These are phyloP conservation scores for Trachythela sp. DNA, from an alignment of 64 coral and sea anemone species.

Conservation along the genomic window DNA sequence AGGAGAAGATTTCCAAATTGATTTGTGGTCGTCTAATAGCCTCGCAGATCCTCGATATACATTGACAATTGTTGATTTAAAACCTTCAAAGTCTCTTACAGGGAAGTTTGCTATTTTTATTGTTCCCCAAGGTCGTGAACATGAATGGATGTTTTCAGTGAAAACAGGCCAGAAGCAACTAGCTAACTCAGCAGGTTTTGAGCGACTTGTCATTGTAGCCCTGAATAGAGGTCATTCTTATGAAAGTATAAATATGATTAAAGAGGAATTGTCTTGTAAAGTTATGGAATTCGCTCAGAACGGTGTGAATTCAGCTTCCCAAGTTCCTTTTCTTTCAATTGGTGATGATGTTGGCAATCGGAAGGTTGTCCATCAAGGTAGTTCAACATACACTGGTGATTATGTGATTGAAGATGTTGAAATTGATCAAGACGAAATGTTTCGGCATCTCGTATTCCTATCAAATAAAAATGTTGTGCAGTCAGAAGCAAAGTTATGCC, in stretches of 20 bases:
- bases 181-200: slow-evolving; percentile 55
- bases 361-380: slow-evolving; percentile 59
- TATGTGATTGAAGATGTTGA: slow-evolving; percentile 82
- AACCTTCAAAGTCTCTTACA: slow-evolving; percentile 37
- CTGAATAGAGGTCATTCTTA: slow-evolving; percentile 70
- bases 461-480: slow-evolving; percentile 68
- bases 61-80: slow-evolving; percentile 53
- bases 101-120: slow-evolving; percentile 91
- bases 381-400: slow-evolving; percentile 51
- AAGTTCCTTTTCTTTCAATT: slow-evolving; percentile 75
- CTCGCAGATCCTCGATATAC: slow-evolving; percentile 54
- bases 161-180: slow-evolving; percentile 63
- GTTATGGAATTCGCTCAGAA: slow-evolving; percentile 84
- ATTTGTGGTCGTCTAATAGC: slow-evolving; percentile 30
- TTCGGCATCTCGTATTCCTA: slow-evolving; percentile 69
- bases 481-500: slow-evolving; percentile 63
- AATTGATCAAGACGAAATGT: slow-evolving; percentile 58
- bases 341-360: slow-evolving; percentile 84
- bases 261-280: slow-evolving; percentile 73
- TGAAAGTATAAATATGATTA: slow-evolving; percentile 61
- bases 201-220: slow-evolving; percentile 64
- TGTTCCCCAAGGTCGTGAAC: slow-evolving; percentile 89
- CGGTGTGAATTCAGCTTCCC: slow-evolving; percentile 28
- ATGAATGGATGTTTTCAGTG: slow-evolving; percentile 72
- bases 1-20: slow-evolving; percentile 40